Base-by-base conservation (phyloP, 2,888 invertebrate species). In the Tetranychus piercei region DNA sequence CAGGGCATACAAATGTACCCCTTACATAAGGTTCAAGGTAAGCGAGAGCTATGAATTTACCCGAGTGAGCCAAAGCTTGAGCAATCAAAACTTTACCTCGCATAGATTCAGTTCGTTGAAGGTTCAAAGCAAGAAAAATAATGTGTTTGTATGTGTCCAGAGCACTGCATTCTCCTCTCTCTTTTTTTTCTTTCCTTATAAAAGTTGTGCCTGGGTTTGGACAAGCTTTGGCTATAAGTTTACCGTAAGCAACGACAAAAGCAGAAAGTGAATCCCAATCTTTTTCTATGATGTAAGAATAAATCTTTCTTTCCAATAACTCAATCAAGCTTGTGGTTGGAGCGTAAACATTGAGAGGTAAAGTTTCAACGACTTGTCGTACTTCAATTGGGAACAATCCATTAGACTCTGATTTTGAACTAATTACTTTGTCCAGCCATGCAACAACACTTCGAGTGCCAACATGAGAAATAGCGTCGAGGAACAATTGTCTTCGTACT, bases 361-460 rank as follows among this genome's bases (percentile, higher is more conserved):
- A 77, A 18, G 80, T 74, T 73, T 80, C 79, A 23, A 78, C 80
- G 20, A 78, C 76, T 74, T 79, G 79, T 15, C 77, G 77, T 72
- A 70, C 75, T 22, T 77, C 77, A 22, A 34, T 75, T 9, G 79
- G 79, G 6, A 72, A 75, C n/a, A 81, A 66, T 69, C 79, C 77
- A 20, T 79, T 77, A 23, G 78, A 74, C 78, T 78, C 79, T 67
- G 82, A 80, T 76, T 81, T 77, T 15, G 79, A 79, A 79, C 81
- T 81, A 73, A 82, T 78, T 44, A 81, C 79, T 6, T 80, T 78
- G 9, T 55, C 11, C 11, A 55, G 15, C 55, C 55, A 55, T 64
- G 82, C 77, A 1, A 82, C 79, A 43, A 81, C 55, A 1, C 22
- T 80, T 73, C 80, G 80, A 20, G 82, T 82, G 6, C 83, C 84